A percentile compares a stretch with the other conserved stretches of the same genome.
phyloP scores from a whole-genome alignment of 1,140 invertebrate species.

The Drosophila bipectinata region DNA sequence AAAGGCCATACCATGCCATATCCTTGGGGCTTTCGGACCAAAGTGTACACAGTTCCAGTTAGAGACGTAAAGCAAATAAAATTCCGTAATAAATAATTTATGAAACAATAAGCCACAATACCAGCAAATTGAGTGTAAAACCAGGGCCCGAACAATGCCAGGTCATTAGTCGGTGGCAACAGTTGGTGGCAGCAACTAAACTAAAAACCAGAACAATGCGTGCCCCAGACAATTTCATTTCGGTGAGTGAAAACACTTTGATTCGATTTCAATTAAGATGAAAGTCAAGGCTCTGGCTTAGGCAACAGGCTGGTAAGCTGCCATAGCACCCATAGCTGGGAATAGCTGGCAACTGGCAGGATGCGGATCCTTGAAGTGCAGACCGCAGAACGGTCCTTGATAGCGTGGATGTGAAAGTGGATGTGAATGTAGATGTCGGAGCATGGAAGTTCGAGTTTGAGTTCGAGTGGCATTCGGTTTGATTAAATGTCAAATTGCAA shows the following conservation, averaged over 20 bases:
- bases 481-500: conserved; percentile 78
- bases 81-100: conserved; percentile 73
- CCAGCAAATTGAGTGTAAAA: conserved; percentile 75
- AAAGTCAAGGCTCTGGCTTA: conserved; percentile 30
- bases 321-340: neutral
- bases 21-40: conserved; percentile 1
- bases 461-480: conserved; percentile 37
- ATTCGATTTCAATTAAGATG: conserved; percentile 82
- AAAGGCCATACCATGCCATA: conserved; percentile 15
- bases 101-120: conserved; percentile 63
- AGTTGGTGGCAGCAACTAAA: conserved; percentile 19
- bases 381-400: conserved; percentile 56
- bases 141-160: conserved; percentile 58
- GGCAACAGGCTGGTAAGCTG: conserved; percentile 5
- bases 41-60: no score
- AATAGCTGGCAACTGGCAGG: conserved; percentile 19
- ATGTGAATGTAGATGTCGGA: conserved; percentile 12
- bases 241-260: conserved; percentile 76
- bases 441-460: conserved; percentile 20
- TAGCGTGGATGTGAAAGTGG: conserved; percentile 4
- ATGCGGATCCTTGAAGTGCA: conserved; percentile 1
- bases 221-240: conserved; percentile 71
- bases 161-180: conserved; percentile 65
- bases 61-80: conserved; percentile 37
- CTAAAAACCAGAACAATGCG: conserved; percentile 44